A percentile compares a stretch with the other conserved stretches of the same genome.
These are phyloP conservation scores for Glandiceps talaboti DNA, from an alignment of 53 echinoderm and acorn worm species.

Conservation along the genomic window DNA sequence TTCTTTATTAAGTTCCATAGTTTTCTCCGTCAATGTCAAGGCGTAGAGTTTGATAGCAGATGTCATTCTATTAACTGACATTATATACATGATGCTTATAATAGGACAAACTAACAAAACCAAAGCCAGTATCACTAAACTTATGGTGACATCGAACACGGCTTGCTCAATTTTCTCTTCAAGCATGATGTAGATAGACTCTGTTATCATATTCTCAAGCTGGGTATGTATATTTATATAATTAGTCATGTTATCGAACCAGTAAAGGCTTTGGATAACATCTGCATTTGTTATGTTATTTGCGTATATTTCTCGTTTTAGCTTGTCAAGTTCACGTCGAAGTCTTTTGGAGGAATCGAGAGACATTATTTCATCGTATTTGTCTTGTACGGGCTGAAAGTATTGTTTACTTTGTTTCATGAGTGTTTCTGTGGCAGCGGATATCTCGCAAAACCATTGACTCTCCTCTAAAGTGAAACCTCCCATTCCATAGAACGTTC, in stretches of 20 bases:
- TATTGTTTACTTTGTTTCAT: constrained; percentile 33
- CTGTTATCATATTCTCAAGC: neutral
- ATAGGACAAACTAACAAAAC: neutral
- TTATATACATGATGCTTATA: neutral
- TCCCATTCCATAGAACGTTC: constrained; percentile 30
- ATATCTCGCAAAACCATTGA: constrained; percentile 24
- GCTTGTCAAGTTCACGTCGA: neutral
- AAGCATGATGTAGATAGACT: neutral
- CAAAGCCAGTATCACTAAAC: neutral
- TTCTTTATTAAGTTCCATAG: constrained; percentile 38
- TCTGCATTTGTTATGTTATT: neutral
- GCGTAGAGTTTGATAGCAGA: neutral
- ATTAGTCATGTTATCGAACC: neutral
- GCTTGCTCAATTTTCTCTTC: neutral
- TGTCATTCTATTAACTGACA: neutral
- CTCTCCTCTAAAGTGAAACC: constrained; percentile 12
- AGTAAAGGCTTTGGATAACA: neutral
- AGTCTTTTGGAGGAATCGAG: neutral
- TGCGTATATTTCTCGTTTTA: neutral
- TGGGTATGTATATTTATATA: neutral
- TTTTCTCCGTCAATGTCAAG: constrained; percentile 36
- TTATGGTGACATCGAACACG: neutral
- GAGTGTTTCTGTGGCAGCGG: constrained; percentile 25
- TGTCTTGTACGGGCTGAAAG: neutral
- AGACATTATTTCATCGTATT: constrained; percentile 11